These are phyloP conservation scores for Tenebrosternarchus preto DNA, from an alignment of 2,113 vertebrate species.

Conservation along the genomic window DNA sequence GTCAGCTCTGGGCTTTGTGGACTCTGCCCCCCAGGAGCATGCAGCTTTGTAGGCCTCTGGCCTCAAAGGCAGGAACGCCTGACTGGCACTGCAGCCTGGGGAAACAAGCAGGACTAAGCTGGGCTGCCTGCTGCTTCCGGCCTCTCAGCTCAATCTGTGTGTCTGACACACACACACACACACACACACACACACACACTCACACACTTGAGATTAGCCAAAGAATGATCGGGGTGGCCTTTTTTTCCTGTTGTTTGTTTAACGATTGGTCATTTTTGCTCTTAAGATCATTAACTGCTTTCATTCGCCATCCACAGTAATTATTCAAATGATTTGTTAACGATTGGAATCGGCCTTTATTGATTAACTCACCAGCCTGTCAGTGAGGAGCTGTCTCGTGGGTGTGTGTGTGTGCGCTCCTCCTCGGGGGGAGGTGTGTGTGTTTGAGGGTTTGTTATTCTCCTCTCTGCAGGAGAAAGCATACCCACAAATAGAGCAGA, in stretches of 20 bases:
- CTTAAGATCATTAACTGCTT: conserved; percentile 62
- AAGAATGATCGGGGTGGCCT: not conserved
- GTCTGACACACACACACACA: conserved; percentile 38
- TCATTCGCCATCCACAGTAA: conserved; percentile 57
- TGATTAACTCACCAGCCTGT: conserved; percentile 64
- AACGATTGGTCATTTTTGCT: not conserved
- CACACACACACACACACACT: not conserved
- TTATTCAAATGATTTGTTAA: conserved; percentile 65
- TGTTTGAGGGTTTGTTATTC: conserved; percentile 52
- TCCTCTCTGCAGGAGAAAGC: conserved; percentile 61
- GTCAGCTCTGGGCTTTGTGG: conserved; percentile 43
- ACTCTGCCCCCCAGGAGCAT: too few species aligned
- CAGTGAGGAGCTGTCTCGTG: conserved; percentile 53
- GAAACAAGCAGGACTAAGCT: conserved; percentile 40
- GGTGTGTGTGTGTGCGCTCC: not conserved
- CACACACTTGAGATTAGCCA: not conserved
- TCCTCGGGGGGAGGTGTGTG: too few species aligned
- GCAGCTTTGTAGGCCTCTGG: conserved; percentile 53
- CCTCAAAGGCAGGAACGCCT: conserved; percentile 56
- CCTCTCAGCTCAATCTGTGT: too few species aligned
- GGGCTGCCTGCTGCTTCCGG: conserved; percentile 47
- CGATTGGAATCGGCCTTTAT: conserved; percentile 65
- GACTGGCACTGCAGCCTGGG: conserved; percentile 50
- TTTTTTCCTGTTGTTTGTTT: not conserved
- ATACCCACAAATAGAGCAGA: conserved; percentile 61